phyloP scores from a whole-genome alignment of 1,140 invertebrate genomes.

The Dryas iulia region DNA sequence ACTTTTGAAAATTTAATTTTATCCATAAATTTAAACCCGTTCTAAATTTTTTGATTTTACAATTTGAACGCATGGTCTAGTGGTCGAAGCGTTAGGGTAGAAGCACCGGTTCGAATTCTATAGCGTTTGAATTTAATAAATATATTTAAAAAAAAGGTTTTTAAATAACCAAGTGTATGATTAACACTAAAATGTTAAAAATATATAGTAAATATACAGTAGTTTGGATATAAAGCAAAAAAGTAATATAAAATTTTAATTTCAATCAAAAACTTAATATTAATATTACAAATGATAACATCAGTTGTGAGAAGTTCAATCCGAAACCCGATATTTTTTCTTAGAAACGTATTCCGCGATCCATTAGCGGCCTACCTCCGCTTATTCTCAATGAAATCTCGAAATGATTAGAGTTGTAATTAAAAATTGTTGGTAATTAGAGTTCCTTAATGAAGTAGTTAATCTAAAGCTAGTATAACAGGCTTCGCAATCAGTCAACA shows the following conservation, averaged over 20 bases:
- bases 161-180: too few species aligned
- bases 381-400: conserved; percentile 4
- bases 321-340: background rate
- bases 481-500: conserved; percentile 13
- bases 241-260: background rate
- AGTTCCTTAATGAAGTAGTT: background rate
- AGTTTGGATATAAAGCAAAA: too few species aligned
- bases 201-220: too few species aligned
- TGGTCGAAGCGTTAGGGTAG: too few species aligned
- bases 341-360: background rate
- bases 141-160: too few species aligned
- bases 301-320: background rate
- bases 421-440: background rate
- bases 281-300: background rate
- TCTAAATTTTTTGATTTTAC: too few species aligned
- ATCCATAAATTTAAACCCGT: too few species aligned
- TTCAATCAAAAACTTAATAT: background rate
- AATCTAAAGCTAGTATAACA: background rate
- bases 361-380: background rate
- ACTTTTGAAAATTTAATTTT: too few species aligned
- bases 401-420: background rate
- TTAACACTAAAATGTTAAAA: too few species aligned
- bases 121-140: too few species aligned
- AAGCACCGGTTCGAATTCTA: too few species aligned
- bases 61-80: too few species aligned